These are phyloP conservation scores for Agonopterix arenella DNA, from an alignment of 2,888 invertebrate species.

Conservation along the genomic window DNA sequence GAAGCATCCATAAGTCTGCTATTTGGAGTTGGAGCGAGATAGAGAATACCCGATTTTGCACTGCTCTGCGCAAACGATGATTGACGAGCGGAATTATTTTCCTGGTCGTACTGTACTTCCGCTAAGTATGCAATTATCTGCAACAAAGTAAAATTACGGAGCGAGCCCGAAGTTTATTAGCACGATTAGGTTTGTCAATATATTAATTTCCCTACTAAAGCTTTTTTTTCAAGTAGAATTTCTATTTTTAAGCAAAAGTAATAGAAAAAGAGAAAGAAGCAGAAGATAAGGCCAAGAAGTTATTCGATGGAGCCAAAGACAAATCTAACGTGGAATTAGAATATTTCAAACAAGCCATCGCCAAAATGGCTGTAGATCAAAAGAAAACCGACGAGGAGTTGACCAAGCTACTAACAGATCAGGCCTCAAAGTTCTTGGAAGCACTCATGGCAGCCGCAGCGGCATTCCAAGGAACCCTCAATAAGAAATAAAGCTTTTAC, in stretches of 20 bases:
- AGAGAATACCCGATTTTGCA: no score
- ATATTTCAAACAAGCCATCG: background rate
- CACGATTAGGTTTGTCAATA: no score
- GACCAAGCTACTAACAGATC: background rate
- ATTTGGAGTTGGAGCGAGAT: no score
- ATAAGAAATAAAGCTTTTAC: background rate
- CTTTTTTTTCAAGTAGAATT: background rate
- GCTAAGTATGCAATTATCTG: no score
- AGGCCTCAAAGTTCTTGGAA: background rate
- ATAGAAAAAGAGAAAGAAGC: slow-evolving; percentile 2
- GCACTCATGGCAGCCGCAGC: background rate
- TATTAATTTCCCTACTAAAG: no score
- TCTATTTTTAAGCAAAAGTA: slow-evolving; percentile 3
- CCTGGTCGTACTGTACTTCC: no score
- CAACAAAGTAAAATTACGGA: no score
- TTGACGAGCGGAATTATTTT: no score
- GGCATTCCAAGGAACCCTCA: background rate
- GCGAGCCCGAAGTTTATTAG: no score
- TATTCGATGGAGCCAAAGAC: slow-evolving; percentile 1
- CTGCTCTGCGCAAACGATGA: no score
- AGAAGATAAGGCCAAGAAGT: background rate
- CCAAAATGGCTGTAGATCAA: background rate
- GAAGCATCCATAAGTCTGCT: no score
- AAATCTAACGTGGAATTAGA: background rate
- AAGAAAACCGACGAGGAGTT: background rate